Conservation (phyloP, 1,140 invertebrate genomes). For the Bombus difficillimus region DNA sequence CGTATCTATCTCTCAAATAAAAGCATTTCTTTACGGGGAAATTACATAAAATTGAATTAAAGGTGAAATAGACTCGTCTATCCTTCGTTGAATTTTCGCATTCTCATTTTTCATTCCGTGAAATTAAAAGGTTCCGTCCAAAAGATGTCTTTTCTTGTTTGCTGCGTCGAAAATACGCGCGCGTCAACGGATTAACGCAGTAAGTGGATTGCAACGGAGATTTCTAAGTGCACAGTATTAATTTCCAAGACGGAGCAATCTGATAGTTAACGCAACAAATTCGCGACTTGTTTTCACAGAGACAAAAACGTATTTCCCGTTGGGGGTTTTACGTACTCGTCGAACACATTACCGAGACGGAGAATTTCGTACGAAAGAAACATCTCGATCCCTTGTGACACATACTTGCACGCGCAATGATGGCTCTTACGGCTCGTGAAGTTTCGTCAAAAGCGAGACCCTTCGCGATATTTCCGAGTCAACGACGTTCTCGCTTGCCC, state of each 20-base stretch:
- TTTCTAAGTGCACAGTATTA: background rate
- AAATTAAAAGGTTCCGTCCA: too few relatives aligned
- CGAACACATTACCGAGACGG: background rate
- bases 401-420: slow-evolving; percentile 34
- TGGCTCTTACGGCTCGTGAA: slow-evolving; percentile 52
- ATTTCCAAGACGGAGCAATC: background rate
- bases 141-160: background rate
- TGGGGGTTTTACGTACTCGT: background rate
- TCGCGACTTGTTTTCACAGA: background rate
- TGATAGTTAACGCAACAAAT: background rate
- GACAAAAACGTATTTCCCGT: background rate
- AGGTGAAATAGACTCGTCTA: too few relatives aligned
- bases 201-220: slow-evolving; percentile 15
- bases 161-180: slow-evolving; percentile 16
- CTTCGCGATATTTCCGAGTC: slow-evolving; percentile 67
- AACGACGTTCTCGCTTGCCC: slow-evolving; percentile 56
- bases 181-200: slow-evolving; percentile 45
- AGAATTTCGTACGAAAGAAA: background rate
- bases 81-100: too few relatives aligned
- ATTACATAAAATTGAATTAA: too few relatives aligned
- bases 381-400: slow-evolving; percentile 41
- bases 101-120: too few relatives aligned
- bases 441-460: slow-evolving; percentile 64
- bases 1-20: too few relatives aligned
- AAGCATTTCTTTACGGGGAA: too few relatives aligned